These are phyloP conservation scores for Heteromormyrus szaboi DNA, from an alignment of 2,797 vertebrate species.

Conservation along the genomic window DNA sequence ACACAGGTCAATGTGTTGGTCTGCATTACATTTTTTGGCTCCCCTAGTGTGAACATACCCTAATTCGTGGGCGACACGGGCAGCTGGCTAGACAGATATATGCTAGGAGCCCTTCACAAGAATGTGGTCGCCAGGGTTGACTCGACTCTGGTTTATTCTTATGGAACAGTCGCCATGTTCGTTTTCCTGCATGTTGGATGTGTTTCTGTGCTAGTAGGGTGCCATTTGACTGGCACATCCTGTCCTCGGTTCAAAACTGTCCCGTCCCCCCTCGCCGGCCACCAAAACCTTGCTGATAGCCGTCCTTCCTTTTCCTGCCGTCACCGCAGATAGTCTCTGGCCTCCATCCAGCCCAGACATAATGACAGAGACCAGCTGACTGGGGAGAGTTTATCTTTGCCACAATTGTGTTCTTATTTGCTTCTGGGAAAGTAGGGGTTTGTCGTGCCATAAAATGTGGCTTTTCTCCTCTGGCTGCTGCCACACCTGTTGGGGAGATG, in stretches of 20 bases:
- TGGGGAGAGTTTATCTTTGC: neutral
- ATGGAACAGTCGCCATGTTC: neutral
- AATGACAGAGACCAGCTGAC: neutral
- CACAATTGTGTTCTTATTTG: neutral
- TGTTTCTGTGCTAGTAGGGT: neutral
- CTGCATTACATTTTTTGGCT: neutral
- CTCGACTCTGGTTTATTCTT: neutral
- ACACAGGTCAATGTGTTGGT: neutral
- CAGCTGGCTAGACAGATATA: neutral
- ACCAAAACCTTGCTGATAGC: neutral
- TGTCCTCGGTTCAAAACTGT: neutral
- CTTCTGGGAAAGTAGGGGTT: neutral
- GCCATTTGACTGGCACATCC: neutral
- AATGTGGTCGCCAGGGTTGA: neutral
- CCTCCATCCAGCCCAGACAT: neutral
- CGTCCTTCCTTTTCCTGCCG: conserved; percentile 19
- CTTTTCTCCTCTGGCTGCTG: neutral
- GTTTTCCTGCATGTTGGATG: neutral
- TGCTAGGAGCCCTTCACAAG: neutral
- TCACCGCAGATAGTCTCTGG: conserved; percentile 14
- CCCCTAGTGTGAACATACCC: neutral
- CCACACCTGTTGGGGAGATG: neutral
- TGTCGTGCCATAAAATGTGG: neutral
- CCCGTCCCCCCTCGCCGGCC: neutral
- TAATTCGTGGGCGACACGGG: neutral